phyloP scores from a whole-genome alignment of 1,140 invertebrate species.

The Wasmannia auropunctata region DNA sequence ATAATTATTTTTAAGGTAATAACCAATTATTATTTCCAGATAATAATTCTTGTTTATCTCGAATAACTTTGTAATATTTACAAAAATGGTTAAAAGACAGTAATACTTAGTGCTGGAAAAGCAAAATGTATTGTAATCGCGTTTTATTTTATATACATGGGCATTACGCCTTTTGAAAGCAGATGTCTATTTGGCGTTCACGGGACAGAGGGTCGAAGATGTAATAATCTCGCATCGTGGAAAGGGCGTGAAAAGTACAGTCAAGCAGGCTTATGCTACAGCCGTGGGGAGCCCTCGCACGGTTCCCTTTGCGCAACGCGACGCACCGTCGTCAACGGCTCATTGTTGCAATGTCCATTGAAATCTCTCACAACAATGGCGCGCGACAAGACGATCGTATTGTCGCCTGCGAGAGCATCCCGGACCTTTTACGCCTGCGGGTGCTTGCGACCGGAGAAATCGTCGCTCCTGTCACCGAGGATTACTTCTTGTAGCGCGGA shows the following conservation, averaged over 20 bases:
- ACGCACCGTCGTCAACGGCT: constrained; percentile 78
- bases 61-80: background rate
- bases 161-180: constrained; percentile 37
- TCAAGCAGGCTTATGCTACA: constrained; percentile 80
- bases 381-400: constrained; percentile 74
- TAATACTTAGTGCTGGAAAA: background rate
- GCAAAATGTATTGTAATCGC: constrained; percentile 2
- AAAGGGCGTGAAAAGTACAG: constrained; percentile 84
- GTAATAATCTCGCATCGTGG: constrained; percentile 67
- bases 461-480: constrained; percentile 27
- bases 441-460: constrained; percentile 61
- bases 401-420: constrained; percentile 71
- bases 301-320: constrained; percentile 77
- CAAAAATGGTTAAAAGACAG: background rate
- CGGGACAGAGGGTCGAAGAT: constrained; percentile 38
- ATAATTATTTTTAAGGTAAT: background rate
- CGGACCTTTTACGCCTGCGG: constrained; percentile 24
- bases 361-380: constrained; percentile 76
- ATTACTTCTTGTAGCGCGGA: constrained; percentile 56
- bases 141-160: constrained; percentile 36
- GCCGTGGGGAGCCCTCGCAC: constrained; percentile 47
- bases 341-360: constrained; percentile 83
- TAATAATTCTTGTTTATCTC: background rate
- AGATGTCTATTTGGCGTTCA: constrained; percentile 54
- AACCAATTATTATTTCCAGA: background rate